Evolutionary conservation across 2,888 invertebrate genomes (phyloP).

Genomic region (Pteria penguin): DNA sequence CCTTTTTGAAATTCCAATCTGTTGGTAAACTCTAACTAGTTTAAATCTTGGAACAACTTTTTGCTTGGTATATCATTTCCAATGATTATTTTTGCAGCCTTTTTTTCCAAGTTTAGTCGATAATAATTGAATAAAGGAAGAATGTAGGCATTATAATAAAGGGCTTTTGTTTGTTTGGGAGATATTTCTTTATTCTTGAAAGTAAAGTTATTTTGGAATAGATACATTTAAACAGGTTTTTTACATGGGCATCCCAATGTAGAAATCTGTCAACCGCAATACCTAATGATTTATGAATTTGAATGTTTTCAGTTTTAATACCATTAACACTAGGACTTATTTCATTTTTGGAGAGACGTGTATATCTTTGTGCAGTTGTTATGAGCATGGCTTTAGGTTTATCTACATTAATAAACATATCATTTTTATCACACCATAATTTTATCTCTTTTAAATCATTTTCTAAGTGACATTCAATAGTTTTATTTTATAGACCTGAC

Average conservation of each 20-base stretch:
- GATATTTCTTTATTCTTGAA: background rate
- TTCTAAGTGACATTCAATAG: background rate
- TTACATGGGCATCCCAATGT: background rate
- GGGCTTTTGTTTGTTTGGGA: background rate
- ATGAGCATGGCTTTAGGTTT: background rate
- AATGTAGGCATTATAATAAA: background rate
- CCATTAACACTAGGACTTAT: background rate
- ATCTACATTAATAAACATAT: background rate
- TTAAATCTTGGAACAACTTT: background rate
- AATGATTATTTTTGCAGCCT: background rate
- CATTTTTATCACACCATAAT: background rate
- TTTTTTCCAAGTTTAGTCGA: background rate
- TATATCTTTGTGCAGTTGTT: background rate
- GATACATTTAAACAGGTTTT: background rate
- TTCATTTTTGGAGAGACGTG: background rate
- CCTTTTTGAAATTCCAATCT: background rate
- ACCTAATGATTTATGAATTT: background rate
- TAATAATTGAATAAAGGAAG: background rate
- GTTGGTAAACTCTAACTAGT: background rate
- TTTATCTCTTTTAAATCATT: background rate
- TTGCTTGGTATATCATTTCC: background rate
- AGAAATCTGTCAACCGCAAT: background rate
- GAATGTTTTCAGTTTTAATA: background rate
- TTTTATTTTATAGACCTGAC: background rate
- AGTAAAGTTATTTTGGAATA: background rate